Base-by-base conservation (phyloP, 2,113 vertebrate species). In the Xenopus laevis region DNA sequence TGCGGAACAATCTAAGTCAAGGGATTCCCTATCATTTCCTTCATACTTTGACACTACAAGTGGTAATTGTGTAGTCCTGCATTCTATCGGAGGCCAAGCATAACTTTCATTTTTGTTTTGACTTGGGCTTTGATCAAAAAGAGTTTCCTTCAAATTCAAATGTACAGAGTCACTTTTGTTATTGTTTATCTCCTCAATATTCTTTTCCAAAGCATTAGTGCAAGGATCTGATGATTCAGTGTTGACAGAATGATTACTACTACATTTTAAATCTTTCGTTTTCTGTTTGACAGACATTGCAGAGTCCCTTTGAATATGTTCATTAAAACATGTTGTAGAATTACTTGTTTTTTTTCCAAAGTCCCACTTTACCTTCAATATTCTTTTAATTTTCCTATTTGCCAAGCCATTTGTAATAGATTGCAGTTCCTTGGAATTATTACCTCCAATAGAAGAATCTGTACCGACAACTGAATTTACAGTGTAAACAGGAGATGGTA, bases 131-230 rank as follows among this genome's bases (percentile, higher is more conserved):
- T 59, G 52, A n/a, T 57, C 16, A 47, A 1, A 3, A 12, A 16
- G 47, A 4, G 18, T 3, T 18, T 75, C 17, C 10, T 27, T 15
- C 30, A 47, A 55, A 27, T 21, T 44, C 6, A 40, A 12, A 57
- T 46, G 13, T 59, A 2, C 21, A 17, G 63, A 30, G 7, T 27
- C n/a, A 4, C 10, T 27, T 58, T 30, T 27, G 27, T 60, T 67
- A 74, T 74, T 74, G 44, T 74, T 67, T 6, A 46, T 46, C 20
- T 74, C 45, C 11, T 46, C 33, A 13, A 27, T 23, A 55, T 60
- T n/a, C 13, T 10, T 18, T 12, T 17, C 13, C 61, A 64, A 17
- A 40, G 15, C 11, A 30, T 15, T 13, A 30, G 13, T 47, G 6
- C 53, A 53, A 15, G 27, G 20, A 15, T 4, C 20, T 40, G 71